Evolutionary conservation across 2,113 vertebrate species (phyloP).

Genomic region (Melierax canorus): DNA sequence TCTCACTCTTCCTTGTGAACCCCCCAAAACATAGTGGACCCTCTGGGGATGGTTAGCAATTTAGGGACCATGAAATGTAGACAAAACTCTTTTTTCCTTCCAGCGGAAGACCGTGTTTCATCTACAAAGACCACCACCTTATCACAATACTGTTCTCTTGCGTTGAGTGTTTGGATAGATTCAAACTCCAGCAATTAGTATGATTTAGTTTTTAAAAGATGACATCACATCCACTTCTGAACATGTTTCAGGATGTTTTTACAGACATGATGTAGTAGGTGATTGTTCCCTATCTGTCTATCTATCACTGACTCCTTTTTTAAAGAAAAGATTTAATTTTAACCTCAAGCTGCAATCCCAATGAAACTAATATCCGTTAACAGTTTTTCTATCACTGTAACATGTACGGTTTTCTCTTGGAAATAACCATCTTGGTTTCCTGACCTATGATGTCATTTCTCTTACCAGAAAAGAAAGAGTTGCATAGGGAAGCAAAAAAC

Average conservation of each 20-base stretch:
- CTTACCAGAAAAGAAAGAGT: background rate
- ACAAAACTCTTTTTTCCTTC: background rate
- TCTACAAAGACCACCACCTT: background rate
- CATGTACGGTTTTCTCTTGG: rapidly evolving
- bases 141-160: background rate
- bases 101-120: background rate
- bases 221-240: background rate
- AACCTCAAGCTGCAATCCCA: background rate
- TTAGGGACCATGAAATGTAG: background rate
- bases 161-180: background rate
- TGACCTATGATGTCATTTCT: background rate
- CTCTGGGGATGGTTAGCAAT: background rate
- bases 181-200: background rate
- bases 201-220: background rate
- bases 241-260: background rate
- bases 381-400: background rate
- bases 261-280: background rate
- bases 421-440: background rate
- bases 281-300: background rate
- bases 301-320: background rate
- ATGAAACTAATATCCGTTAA: background rate
- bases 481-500: background rate
- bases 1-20: background rate
- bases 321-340: background rate
- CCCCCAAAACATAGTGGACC: background rate